Base-by-base conservation (phyloP, 2,113 vertebrate genomes). In the Leptodactylus fuscus region DNA sequence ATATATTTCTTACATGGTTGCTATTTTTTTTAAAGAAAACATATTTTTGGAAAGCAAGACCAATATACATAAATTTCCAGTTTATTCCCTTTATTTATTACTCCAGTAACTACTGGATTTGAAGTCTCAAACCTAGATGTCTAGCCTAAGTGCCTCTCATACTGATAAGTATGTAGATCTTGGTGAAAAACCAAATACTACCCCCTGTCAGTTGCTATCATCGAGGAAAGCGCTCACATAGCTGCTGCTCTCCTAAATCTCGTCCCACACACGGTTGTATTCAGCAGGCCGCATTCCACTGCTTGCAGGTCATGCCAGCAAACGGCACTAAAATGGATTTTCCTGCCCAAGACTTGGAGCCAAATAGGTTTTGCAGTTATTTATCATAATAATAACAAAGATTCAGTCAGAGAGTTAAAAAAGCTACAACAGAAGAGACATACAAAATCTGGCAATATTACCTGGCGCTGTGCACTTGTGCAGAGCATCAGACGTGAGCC, bases 331-430 rank as follows among this genome's bases (percentile, higher is more conserved):
- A 85, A 65, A 73, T 58, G 36, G 53, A 71, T 81, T 85, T 80
- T 85, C 36, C 46, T 58, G 71, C 24, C 51, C 36, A 44, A 53
- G 24, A 85, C 48, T 55, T 6, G 48, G 60, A 48, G 76, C 76
- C 65, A 81, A 85, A 80, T 81, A 76, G 84, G 41, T 80, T 85
- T 80, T 81, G 48, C 49, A 81, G 76, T 12, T 15, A 81, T 73
- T 73, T 85, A 85, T 85, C 65, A 85, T 58, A 81, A 81, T 77
- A 55, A 84, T 53, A 70, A 71, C 49, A 73, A 73, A 81, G 58
- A 82, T 49, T 82, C 22, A 78, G 80, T 85, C 65, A 73, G 27
- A 85, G 8, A 34, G 48, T 20, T 15, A 58, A 32, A 32, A 67
- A 41, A 48, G 12, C 2, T 8, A 48, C 53, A 69, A 51, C 32